These are phyloP conservation scores for Fistularia commersonii DNA, from an alignment of 2,797 vertebrate genomes.

Conservation along the genomic window DNA sequence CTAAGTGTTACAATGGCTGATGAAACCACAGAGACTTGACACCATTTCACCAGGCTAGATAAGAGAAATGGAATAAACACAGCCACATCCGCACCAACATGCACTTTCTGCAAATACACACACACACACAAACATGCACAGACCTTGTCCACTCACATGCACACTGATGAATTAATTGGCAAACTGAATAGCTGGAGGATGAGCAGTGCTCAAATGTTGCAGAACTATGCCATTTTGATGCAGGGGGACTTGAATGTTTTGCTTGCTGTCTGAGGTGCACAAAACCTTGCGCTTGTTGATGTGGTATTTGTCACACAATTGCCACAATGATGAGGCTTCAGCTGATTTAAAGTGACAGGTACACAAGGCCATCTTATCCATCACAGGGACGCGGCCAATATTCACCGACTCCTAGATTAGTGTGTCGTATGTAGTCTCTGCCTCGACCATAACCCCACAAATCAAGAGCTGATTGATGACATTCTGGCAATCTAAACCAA, in stretches of 20 bases:
- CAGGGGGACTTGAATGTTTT: slow-evolving; percentile 20
- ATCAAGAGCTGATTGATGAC: slow-evolving; percentile 47
- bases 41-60: slow-evolving; percentile 8
- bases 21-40: slow-evolving; percentile 39
- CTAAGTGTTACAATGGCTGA: slow-evolving; percentile 38
- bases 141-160: slow-evolving; percentile 4
- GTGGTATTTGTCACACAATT: slow-evolving; percentile 47
- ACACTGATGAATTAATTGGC: slow-evolving; percentile 12
- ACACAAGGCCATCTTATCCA: slow-evolving; percentile 63
- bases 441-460: slow-evolving; percentile 14
- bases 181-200: slow-evolving; percentile 22
- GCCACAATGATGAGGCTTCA: slow-evolving; percentile 20
- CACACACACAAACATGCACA: background rate
- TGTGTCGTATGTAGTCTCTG: slow-evolving; percentile 24
- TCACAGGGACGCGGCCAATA: slow-evolving; percentile 47
- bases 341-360: slow-evolving; percentile 61
- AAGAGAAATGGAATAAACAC: slow-evolving; percentile 23
- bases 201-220: slow-evolving; percentile 28
- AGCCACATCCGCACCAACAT: background rate
- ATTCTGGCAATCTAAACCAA: slow-evolving; percentile 35
- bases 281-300: slow-evolving; percentile 10
- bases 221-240: slow-evolving; percentile 18
- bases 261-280: slow-evolving; percentile 23
- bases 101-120: background rate
- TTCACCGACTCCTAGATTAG: slow-evolving; percentile 46